These are phyloP conservation scores for Habroteleia sp. DNA, from an alignment of 2,888 invertebrate species.

Conservation along the genomic window DNA sequence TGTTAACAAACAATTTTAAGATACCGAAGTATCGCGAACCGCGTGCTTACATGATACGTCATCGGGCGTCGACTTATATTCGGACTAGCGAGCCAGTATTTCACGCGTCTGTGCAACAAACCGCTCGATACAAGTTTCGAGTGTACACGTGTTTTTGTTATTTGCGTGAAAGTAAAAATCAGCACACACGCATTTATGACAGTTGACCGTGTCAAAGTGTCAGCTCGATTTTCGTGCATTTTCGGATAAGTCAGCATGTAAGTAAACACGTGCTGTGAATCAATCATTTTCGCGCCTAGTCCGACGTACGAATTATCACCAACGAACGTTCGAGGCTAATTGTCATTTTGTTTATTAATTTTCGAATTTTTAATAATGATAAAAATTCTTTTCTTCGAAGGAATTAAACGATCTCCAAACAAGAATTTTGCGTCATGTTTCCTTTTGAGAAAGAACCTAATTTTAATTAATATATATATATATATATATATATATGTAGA, in stretches of 20 bases:
- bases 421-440: too few species aligned
- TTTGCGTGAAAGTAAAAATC: slow-evolving; percentile 6
- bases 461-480: too few species aligned
- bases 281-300: neutral
- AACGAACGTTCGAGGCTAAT: neutral
- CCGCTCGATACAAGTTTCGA: slow-evolving; percentile 50
- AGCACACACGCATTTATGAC: slow-evolving; percentile 12
- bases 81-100: slow-evolving; percentile 8
- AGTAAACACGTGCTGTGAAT: slow-evolving; percentile 12
- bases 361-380: too few species aligned
- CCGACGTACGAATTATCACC: neutral
- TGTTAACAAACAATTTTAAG: too few species aligned
- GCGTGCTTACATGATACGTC: too few species aligned
- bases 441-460: too few species aligned
- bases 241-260: slow-evolving; percentile 25
- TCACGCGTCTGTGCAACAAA: slow-evolving; percentile 47
- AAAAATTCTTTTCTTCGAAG: too few species aligned
- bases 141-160: slow-evolving; percentile 50
- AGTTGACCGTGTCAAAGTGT: neutral
- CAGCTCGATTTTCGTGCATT: neutral
- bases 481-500: too few species aligned
- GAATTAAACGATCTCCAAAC: too few species aligned
- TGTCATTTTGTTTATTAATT: neutral
- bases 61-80: too few species aligned
- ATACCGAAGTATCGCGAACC: too few species aligned